phyloP scores from a whole-genome alignment of 2,888 invertebrate species.

The Xestia xanthographa region DNA sequence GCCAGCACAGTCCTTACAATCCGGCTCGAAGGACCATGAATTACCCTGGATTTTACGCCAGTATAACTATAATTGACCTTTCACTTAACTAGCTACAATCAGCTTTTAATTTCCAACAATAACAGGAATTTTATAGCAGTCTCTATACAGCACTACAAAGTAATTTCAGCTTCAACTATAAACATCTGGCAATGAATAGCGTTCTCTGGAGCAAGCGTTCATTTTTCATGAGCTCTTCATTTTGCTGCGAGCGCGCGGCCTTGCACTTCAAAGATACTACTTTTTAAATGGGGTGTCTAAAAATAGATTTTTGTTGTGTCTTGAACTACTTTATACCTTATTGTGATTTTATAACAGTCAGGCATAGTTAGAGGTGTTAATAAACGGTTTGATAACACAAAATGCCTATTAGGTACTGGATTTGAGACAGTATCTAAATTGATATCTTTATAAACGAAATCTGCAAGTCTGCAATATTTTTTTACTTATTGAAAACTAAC shows the following conservation, averaged over 20 bases:
- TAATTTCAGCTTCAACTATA: constrained; percentile 25
- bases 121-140: not conserved
- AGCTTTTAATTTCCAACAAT: not conserved
- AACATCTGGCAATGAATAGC: constrained; percentile 45
- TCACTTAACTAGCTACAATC: not conserved
- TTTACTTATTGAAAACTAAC: not conserved
- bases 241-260: constrained; percentile 24
- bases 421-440: not conserved
- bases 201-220: constrained; percentile 14
- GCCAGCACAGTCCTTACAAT: not conserved
- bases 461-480: no score
- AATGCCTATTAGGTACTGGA: not conserved
- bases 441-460: not conserved
- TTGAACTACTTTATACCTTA: not conserved
- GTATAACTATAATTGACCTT: not conserved
- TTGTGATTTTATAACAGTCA: not conserved
- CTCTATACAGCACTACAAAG: constrained; percentile 6
- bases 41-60: not conserved
- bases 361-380: not conserved
- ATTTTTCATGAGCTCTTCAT: constrained; percentile 48
- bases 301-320: constrained; percentile 19
- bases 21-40: constrained; percentile 3
- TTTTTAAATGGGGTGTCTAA: constrained; percentile 44
- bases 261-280: constrained; percentile 42
- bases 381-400: not conserved